Conservation (phyloP, 2,113 vertebrate species). For the Indri indri region DNA sequence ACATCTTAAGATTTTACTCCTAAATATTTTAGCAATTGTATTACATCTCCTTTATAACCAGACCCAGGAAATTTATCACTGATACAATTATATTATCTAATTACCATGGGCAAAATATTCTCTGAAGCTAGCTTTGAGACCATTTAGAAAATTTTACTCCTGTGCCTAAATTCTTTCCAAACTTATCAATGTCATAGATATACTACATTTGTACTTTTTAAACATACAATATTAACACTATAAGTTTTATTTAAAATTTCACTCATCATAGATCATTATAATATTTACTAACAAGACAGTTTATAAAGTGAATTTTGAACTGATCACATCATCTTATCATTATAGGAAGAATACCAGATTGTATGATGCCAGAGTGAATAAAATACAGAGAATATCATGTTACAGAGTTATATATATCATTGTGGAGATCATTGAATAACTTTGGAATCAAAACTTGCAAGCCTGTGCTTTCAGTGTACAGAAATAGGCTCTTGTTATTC, state of each 20-base stretch:
- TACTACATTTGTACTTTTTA: neutral
- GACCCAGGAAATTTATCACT: neutral
- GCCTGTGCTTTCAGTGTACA: neutral
- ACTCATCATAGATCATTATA: neutral
- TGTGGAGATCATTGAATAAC: neutral
- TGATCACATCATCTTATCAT: neutral
- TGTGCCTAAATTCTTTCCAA: neutral
- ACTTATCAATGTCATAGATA: neutral
- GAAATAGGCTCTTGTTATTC: neutral
- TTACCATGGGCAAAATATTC: neutral
- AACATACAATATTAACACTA: neutral
- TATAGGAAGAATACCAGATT: neutral
- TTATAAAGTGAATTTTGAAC: neutral
- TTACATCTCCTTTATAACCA: neutral
- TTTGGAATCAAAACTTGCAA: neutral
- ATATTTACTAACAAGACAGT: neutral
- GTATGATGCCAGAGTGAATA: neutral
- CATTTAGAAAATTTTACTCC: neutral
- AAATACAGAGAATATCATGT: neutral
- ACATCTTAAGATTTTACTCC: neutral
- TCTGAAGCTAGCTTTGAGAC: neutral
- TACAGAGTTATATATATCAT: neutral
- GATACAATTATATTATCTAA: neutral
- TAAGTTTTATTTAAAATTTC: neutral
- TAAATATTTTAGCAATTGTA: neutral